A percentile compares a stretch with the other conserved stretches of the same genome.
These are phyloP conservation scores for Anseranas semipalmata DNA, from an alignment of 2,113 vertebrate species.

Conservation along the genomic window DNA sequence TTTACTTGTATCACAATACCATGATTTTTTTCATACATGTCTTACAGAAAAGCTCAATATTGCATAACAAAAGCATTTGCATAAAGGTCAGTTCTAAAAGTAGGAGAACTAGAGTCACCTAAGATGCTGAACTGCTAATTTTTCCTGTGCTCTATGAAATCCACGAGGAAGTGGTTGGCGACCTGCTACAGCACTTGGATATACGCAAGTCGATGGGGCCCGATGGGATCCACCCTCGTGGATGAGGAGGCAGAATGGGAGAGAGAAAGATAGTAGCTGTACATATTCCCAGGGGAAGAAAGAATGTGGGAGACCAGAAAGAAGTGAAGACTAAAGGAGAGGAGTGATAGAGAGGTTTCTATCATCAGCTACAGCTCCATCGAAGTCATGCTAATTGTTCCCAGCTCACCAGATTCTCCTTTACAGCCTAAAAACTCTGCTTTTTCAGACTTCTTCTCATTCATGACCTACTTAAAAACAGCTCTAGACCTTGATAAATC, in stretches of 20 bases:
- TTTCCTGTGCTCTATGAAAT: background rate
- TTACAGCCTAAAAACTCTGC: background rate
- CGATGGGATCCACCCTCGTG: no score
- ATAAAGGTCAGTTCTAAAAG: background rate
- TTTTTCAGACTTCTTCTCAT: background rate
- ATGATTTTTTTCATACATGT: background rate
- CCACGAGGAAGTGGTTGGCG: no score
- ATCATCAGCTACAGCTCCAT: background rate
- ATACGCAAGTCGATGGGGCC: no score
- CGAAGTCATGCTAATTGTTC: background rate
- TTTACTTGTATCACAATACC: background rate
- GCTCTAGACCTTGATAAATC: background rate
- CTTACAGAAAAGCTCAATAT: background rate
- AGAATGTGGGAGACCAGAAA: background rate
- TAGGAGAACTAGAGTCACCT: background rate
- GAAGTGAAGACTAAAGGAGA: background rate
- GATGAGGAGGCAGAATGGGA: background rate
- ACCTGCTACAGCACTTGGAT: no score
- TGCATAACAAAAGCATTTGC: background rate
- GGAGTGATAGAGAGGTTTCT: background rate
- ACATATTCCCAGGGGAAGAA: background rate
- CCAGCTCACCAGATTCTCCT: background rate
- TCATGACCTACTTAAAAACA: background rate
- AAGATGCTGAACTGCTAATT: background rate
- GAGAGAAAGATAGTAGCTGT: background rate